These are phyloP conservation scores for Paedocypris micromegethes DNA, from an alignment of 2,797 vertebrate genomes.

Conservation along the genomic window DNA sequence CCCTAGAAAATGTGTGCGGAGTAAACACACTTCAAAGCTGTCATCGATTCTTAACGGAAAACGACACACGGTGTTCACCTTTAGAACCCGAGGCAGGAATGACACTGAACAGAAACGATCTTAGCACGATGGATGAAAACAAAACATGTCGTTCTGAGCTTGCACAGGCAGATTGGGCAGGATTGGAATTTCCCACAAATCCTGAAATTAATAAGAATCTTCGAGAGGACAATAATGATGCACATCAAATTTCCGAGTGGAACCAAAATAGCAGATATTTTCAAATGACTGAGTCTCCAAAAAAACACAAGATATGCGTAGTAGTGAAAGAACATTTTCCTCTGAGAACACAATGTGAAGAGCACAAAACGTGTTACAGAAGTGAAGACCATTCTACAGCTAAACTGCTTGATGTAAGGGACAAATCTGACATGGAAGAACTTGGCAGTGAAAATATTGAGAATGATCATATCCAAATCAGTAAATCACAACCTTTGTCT, in stretches of 20 bases:
- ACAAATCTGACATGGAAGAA: slow-evolving; percentile 11
- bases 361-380: slow-evolving; percentile 28
- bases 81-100: neutral
- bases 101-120: slow-evolving; percentile 2
- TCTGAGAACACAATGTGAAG: slow-evolving; percentile 22
- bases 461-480: neutral
- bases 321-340: slow-evolving; percentile 66
- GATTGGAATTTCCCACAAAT: neutral
- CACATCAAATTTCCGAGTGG: slow-evolving; percentile 6
- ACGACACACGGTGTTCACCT: neutral
- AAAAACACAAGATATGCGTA: slow-evolving; percentile 71
- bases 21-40: neutral
- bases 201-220: neutral
- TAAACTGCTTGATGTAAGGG: slow-evolving; percentile 5
- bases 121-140: neutral
- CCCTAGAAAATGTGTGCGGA: no score
- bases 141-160: neutral
- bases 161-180: neutral
- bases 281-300: slow-evolving; percentile 49
- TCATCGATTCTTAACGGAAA: neutral
- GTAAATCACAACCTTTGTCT: neutral
- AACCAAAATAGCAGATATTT: slow-evolving; percentile 12
- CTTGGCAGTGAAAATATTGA: slow-evolving; percentile 1
- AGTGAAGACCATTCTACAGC: slow-evolving; percentile 5
- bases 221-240: slow-evolving; percentile 11